phyloP scores from a whole-genome alignment of 2,888 invertebrate genomes.

The Arge pagana region DNA sequence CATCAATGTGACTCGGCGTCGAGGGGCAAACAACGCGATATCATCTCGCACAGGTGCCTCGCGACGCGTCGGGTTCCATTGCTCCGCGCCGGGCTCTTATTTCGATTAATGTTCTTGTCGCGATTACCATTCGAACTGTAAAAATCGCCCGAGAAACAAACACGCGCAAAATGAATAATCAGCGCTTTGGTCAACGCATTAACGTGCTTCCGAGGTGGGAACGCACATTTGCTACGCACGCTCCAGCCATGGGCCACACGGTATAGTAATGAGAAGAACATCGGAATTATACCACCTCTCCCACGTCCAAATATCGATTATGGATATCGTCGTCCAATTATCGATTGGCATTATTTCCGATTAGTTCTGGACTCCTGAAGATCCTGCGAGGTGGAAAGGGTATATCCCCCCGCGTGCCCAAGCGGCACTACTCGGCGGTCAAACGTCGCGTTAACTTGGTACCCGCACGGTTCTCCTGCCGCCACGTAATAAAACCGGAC shows the following conservation, averaged over 20 bases:
- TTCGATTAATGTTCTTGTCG: conserved; percentile 36
- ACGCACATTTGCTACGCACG: conserved; percentile 36
- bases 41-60: too few relatives aligned
- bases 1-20: too few relatives aligned
- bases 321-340: conserved; percentile 38
- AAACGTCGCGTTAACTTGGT: too few relatives aligned
- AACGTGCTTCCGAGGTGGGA: conserved; percentile 28
- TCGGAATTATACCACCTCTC: conserved; percentile 37
- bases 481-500: too few relatives aligned
- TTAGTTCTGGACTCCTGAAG: not conserved
- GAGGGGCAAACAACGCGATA: too few relatives aligned
- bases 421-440: too few relatives aligned
- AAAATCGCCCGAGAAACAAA: conserved; percentile 21
- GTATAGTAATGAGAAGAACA: conserved; percentile 40
- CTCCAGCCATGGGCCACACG: conserved; percentile 23
- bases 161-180: not conserved
- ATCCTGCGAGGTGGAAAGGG: not conserved
- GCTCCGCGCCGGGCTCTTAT: conserved; percentile 29
- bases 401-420: too few relatives aligned
- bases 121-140: conserved; percentile 33
- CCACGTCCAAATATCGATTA: conserved; percentile 36
- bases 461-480: too few relatives aligned
- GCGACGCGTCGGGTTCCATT: too few relatives aligned
- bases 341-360: conserved; percentile 32
- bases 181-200: conserved; percentile 18